Base-by-base conservation (phyloP, 1,140 invertebrate species). In the Drosophila takahashii region DNA sequence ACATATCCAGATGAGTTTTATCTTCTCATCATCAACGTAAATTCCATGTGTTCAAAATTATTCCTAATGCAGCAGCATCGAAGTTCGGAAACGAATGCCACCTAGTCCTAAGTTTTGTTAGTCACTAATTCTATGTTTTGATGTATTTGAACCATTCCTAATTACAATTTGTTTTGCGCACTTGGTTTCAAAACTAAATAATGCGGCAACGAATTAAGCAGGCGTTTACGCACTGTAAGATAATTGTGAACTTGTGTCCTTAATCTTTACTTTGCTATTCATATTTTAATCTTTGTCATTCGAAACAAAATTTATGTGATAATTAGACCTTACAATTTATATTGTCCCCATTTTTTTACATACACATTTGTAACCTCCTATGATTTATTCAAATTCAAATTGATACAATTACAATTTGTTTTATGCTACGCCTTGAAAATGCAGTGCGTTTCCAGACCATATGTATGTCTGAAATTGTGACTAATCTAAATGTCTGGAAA, bases 121-220 rank as follows among this genome's bases (percentile, higher is more conserved):
- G 60, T 74, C 56, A 57, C 22, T 61, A 48, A 52, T 72, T 58
- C 16, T 47, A 26, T 61, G 16, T 62, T 62, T 79, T 77, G 54
- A 72, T 67, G 75, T 72, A 79, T 72, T 54, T 75, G 27, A 66
- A 74, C 59, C 74, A 86, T 81, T 86, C 83, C 83, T 79, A 79
- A 61, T 79, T 76, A 80, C 77, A 85, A 77, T 77, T 73, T 83
- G 79, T 84, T 84, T 71, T 72, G 79, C 58, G 80, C 75, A 79
- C 80, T 61, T 72, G 58, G 48, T 77, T 81, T 79, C 65, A 73
- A 65, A 45, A 48, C 44, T 10, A 70, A 79, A 64, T 45, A 65
- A 56, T 26, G 52, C 37, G n/a, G 22, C 37, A 51, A 34, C 29
- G 15, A 51, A 51, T 16, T 42, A 22, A 56, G 16, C 37, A 13